A percentile compares a stretch with the other conserved stretches of the same genome.
Evolutionary conservation across 2,113 vertebrate genomes (phyloP).

Genomic region (Pelmatolapia mariae): DNA sequence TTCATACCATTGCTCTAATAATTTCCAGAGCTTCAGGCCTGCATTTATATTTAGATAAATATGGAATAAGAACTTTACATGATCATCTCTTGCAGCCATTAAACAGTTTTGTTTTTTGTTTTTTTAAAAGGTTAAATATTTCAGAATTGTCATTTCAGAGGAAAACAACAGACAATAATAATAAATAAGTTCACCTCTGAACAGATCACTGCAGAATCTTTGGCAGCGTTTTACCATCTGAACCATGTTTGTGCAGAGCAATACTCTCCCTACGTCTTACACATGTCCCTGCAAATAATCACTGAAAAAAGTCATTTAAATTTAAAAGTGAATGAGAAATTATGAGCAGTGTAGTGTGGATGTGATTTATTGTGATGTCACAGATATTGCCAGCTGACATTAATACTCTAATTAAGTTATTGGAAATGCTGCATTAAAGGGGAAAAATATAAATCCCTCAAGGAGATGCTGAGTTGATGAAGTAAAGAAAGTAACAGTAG

Average conservation of each 20-base stretch:
- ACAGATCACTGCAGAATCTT: not conserved
- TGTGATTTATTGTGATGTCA: not conserved
- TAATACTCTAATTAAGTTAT: not conserved
- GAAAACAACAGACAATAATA: not conserved
- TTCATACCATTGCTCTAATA: not conserved
- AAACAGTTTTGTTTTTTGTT: not conserved
- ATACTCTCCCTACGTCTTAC: not conserved
- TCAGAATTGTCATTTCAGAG: not conserved
- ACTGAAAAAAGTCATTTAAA: not conserved
- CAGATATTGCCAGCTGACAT: not conserved
- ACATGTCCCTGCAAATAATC: not conserved
- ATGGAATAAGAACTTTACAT: not conserved
- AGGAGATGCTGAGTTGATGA: accelerated
- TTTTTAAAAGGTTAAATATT: not conserved
- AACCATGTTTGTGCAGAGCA: not conserved
- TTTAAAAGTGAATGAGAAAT: not conserved
- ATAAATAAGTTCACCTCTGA: not conserved
- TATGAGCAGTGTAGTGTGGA: not conserved
- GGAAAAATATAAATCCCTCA: not conserved
- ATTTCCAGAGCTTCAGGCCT: not conserved
- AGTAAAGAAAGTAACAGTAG: not conserved
- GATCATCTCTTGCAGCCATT: not conserved
- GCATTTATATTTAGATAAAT: not conserved
- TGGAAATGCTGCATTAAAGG: not conserved
- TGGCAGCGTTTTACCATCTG: not conserved